Percentiles rank a stretch among this genome's conserved stretches.
Evolutionary conservation across 2,113 vertebrate species (phyloP).

Genomic region (Pterocles orientalis): DNA sequence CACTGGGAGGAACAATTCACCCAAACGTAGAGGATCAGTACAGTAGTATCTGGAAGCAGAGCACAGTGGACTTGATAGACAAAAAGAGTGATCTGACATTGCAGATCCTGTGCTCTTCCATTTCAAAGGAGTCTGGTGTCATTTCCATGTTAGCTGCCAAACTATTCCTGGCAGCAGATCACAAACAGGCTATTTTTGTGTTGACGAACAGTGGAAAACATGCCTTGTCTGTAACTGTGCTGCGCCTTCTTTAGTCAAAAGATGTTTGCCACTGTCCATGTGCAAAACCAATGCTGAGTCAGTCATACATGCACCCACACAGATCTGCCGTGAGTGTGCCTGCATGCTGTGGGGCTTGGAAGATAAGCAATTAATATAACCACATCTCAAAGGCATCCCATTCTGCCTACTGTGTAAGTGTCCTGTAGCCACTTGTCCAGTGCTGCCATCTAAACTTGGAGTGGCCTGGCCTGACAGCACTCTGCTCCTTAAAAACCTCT

Average conservation of each 20-base stretch:
- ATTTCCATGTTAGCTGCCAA: constrained; percentile 25
- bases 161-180: constrained; percentile 54
- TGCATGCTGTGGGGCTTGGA: background rate
- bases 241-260: constrained; percentile 58
- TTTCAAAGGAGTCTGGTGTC: constrained; percentile 15
- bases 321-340: background rate
- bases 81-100: background rate
- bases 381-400: background rate
- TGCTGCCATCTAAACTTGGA: background rate
- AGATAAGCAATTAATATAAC: background rate
- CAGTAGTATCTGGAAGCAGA: background rate
- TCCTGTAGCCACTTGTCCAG: background rate
- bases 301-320: background rate
- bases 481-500: background rate
- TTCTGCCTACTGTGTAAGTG: background rate
- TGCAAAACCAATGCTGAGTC: background rate
- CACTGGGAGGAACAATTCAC: background rate
- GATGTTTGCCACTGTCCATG: background rate
- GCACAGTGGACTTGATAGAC: background rate
- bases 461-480: background rate
- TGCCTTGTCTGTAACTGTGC: background rate
- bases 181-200: constrained; percentile 57
- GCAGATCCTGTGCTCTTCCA: background rate
- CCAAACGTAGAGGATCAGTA: background rate
- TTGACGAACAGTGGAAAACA: constrained; percentile 46